Base-by-base conservation (phyloP, 2,888 invertebrate species). In the Leptogaster cylindrica region DNA sequence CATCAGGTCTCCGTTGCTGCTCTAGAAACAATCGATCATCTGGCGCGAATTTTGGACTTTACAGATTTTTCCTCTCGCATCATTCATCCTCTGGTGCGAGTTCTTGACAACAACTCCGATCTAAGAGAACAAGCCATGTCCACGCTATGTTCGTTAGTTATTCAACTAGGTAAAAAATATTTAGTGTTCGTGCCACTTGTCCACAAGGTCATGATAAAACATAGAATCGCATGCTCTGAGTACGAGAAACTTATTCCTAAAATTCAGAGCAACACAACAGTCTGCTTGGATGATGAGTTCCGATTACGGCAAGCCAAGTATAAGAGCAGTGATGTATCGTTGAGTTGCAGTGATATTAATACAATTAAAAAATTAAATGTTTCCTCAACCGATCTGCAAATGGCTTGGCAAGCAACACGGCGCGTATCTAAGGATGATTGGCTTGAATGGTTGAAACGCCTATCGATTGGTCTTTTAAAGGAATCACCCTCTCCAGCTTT, bases 341-440 rank as follows among this genome's bases (percentile, higher is more conserved):
- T 87, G 1, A 84, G 86, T 3, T 84, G 88, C 7, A 85, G 86
- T 10, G 89, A 91, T 63, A 88, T 88, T 0, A 87, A 89, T 6
- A 88, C 89, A 7, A 91, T 91, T 44, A 92, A 92, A 75, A 87
- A 91, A 77, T 81, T 95, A 65, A 91, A 90, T 75, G 93, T 95
- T 8, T 91, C 91, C 28, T 89, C 92, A 3, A 86, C 88, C 20
- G 93, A 92, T 78, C 82, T 97, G 46, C 93, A 95, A 77, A 86
- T 91, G 73, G 93, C 94, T 0, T 95, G 96, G 93, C 91, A 92
- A n/a, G 93, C 94, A 0, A 91, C 91, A 25, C 86, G 95, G 64
- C 86, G 95, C 69, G 95, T 97, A 0, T 96, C 96, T 0, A 96
- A 96, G 79, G 98, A 99, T 75, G 99, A 99, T 81, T 99, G 99